Evolutionary conservation across 2,797 vertebrate genomes (phyloP), one percentile per base, ranked within the genome.

Genomic region (Gallinago solitaria): DNA sequence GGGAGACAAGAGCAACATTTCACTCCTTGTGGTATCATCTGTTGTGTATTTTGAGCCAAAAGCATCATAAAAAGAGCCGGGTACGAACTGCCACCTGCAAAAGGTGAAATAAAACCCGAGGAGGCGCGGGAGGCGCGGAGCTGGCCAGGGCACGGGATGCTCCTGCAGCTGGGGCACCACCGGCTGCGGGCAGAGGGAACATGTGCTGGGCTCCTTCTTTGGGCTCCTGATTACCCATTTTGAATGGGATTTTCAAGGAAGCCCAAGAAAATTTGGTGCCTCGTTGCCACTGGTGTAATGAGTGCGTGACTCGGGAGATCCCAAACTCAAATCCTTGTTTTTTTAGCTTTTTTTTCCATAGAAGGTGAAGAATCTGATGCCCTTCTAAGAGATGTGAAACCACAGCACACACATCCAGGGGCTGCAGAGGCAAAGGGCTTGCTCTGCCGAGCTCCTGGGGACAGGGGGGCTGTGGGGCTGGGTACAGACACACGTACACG

Each of bases 401-500:
- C 21, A 7, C 28, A 41, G 25, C 2, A 16, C 35, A 27, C 33
- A 65, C 57, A 77, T 17, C 19, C 43, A 45, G 56, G 33, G 60
- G 33, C 68, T 67, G 50, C 61, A 63, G 68, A 54, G 61, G 12
- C 0, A 2, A 28, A 13, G 59, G 32, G 28, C 39, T 73, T 37
- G 23, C n/a, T 79, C 4, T 9, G 2, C 33, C 23, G 78, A 56
- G 41, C 19, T 71, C 24, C 12, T 17, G 71, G 53, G 30, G 28
- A 3, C 1, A 0, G 0, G 1, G 24, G 60, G 32, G 16, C 37
- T 17, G 16, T 0, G 1, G 25, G 51, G 48, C 27, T 57, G 47
- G 64, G 13, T 21, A 3, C 13, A 0, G 7, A 37, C 33, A 41
- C 2, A 5, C 0, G 0, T 10, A 28, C 35, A 7, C 1, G 1